phyloP scores from a whole-genome alignment of 2,113 vertebrate genomes.

The Gymnorhina tibicen region DNA sequence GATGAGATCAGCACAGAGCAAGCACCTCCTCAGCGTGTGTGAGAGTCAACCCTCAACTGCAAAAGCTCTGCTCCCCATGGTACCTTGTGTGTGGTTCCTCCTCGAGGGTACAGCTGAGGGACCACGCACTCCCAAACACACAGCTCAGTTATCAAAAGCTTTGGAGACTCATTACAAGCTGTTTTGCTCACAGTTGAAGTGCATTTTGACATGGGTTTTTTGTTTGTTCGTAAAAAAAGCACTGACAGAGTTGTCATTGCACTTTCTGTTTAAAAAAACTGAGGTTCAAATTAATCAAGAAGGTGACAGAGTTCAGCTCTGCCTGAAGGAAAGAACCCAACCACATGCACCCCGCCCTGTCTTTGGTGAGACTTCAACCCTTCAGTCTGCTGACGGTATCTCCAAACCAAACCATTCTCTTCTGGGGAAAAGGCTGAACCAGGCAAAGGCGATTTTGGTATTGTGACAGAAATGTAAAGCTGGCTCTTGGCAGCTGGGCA shows the following conservation, averaged over 20 bases:
- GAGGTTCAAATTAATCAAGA: background rate
- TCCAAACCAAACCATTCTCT: background rate
- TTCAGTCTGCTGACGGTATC: background rate
- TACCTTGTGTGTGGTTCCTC: fast-evolving
- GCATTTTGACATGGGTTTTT: background rate
- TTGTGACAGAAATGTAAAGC: background rate
- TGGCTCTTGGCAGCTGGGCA: background rate
- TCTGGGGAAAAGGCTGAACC: background rate
- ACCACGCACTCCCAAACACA: background rate
- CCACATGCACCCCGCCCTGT: fast-evolving
- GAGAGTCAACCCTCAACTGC: background rate
- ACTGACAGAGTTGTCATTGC: background rate
- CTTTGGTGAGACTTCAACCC: background rate
- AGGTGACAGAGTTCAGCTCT: background rate
- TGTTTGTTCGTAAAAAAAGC: background rate
- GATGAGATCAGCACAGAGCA: background rate
- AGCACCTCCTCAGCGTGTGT: background rate
- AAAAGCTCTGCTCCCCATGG: background rate
- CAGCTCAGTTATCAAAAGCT: background rate
- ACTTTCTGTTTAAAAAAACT: background rate
- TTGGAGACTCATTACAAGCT: background rate
- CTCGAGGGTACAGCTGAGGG: fast-evolving
- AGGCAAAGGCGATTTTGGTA: background rate
- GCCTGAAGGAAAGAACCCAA: background rate
- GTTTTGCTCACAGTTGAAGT: background rate